Evolutionary conservation across 2,888 invertebrate species (phyloP).

Genomic region (Agrotis clavis): DNA sequence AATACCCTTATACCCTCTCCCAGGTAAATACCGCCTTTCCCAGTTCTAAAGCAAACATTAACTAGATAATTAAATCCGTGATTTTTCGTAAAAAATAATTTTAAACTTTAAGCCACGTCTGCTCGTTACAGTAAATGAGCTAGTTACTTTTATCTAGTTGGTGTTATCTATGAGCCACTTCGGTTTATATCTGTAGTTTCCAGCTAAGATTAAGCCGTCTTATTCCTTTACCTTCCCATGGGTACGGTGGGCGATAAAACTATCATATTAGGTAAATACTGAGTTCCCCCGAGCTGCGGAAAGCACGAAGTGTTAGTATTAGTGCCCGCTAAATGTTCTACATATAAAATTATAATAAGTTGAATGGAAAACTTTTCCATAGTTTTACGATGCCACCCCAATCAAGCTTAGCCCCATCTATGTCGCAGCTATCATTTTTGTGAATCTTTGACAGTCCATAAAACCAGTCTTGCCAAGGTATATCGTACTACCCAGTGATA

Average conservation of each 20-base stretch:
- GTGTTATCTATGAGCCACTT: conserved; percentile 55
- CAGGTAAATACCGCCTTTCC: not conserved
- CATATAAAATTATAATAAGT: too few relatives aligned
- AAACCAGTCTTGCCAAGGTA: too few relatives aligned
- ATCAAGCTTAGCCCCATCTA: too few relatives aligned
- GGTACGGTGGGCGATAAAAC: conserved; percentile 6
- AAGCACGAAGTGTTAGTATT: too few relatives aligned
- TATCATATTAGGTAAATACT: conserved; percentile 31
- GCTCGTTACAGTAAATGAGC: conserved; percentile 56
- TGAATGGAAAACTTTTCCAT: too few relatives aligned
- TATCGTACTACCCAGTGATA: too few relatives aligned
- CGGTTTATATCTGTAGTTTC: conserved; percentile 43
- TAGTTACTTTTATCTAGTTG: conserved; percentile 58
- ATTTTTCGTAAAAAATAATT: conserved; percentile 15
- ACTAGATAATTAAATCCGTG: not conserved
- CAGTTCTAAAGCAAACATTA: not conserved
- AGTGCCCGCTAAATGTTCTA: too few relatives aligned
- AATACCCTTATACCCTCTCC: not conserved
- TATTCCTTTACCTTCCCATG: conserved; percentile 18
- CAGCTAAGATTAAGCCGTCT: conserved; percentile 37
- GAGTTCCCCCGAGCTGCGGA: not conserved
- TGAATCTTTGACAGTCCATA: too few relatives aligned
- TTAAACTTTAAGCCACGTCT: conserved; percentile 55
- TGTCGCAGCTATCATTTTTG: too few relatives aligned
- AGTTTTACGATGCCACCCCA: too few relatives aligned